phyloP scores from a whole-genome alignment of 37 sponge, comb jelly and placozoan genomes.

The Halisarca cf. caerulea region DNA sequence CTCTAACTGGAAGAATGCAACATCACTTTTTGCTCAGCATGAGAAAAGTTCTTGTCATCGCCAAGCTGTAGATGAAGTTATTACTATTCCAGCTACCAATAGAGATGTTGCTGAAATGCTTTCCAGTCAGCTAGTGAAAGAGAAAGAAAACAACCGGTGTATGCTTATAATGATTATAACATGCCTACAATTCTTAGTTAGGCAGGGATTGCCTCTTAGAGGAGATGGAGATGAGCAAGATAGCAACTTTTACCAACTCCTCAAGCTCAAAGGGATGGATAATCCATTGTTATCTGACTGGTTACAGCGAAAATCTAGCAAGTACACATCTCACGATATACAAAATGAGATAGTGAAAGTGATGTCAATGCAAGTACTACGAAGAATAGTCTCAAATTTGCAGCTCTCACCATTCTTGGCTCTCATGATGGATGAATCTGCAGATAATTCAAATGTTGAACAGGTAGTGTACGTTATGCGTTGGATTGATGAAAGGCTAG shows the following conservation, averaged over 20 bases:
- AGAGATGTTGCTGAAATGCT: slow-evolving; percentile 63
- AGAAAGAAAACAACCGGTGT: slow-evolving; percentile 53
- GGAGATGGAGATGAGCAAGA: slow-evolving; percentile 29
- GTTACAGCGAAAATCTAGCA: slow-evolving; percentile 32
- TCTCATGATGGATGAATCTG: slow-evolving; percentile 43
- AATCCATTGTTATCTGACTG: slow-evolving; percentile 38
- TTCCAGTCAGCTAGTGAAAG: slow-evolving; percentile 2
- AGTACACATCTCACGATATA: slow-evolving; percentile 35
- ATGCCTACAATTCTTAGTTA: slow-evolving; percentile 51
- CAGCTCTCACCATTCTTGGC: background rate
- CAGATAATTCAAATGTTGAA: slow-evolving; percentile 18
- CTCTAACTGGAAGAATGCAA: slow-evolving; percentile 34
- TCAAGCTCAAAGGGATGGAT: slow-evolving; percentile 40
- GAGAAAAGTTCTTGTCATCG: background rate
- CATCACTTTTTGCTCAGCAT: background rate
- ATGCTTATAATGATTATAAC: slow-evolving; percentile 48
- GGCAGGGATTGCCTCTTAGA: slow-evolving; percentile 50
- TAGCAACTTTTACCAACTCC: slow-evolving; percentile 44
- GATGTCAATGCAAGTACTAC: slow-evolving; percentile 31
- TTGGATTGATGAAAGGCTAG: slow-evolving; percentile 18
- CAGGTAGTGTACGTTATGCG: slow-evolving; percentile 24
- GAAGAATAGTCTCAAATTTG: background rate
- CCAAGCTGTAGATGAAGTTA: background rate
- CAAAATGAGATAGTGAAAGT: slow-evolving; percentile 43
- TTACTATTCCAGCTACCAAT: slow-evolving; percentile 32